Evolutionary conservation across 2,888 invertebrate species (phyloP), one percentile per base, ranked within the genome.

Genomic region (Bhutanitis thaidina): DNA sequence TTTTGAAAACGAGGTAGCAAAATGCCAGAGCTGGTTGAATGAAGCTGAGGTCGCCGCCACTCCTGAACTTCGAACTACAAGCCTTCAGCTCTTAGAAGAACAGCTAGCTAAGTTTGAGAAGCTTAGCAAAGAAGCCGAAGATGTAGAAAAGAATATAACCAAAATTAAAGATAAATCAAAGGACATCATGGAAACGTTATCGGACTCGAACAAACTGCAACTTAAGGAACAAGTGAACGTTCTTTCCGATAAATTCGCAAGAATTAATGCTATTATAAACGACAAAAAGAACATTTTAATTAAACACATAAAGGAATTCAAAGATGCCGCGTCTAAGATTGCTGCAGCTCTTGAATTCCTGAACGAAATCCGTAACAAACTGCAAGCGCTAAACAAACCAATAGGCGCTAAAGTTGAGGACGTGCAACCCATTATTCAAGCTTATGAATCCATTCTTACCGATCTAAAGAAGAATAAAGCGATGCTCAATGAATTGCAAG

Each of bases 351-450:
- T 94, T 34, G 93, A 94, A 68, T 95, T 96, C 78, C 91, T 97
- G 71, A 93, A 93, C 48, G 92, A 93, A 62, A 93, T 97, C n/a
- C 96, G 97, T 72, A 93, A 93, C 52, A 94, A 96, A 71, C 79
- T 98, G 12, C 94, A 95, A 59, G 94, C 94, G 52, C 82, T 97
- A 1, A 95, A 94, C 67, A 94, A 94, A 76, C 97, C 97, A 0
- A 93, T 97, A 32, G 97, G 98, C 9, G 94, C 94, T 47, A 94
- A 94, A 68, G 94, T 95, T 1, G 96, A 97, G 70, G 98, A 98
- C 74, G 97, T 97, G 0, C 94, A 96, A 72, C 93, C 94, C n/a
- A 91, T 96, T 60, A 89, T 96, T 20, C 91, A 91, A 32, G 92
- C 94, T 0, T 96, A 96, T 65, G 96, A 96, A 81, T 91, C 92